Evolutionary conservation across 1,140 invertebrate species (phyloP), one percentile per base, ranked within the genome.

Genomic region (Odontomachus brunneus): DNA sequence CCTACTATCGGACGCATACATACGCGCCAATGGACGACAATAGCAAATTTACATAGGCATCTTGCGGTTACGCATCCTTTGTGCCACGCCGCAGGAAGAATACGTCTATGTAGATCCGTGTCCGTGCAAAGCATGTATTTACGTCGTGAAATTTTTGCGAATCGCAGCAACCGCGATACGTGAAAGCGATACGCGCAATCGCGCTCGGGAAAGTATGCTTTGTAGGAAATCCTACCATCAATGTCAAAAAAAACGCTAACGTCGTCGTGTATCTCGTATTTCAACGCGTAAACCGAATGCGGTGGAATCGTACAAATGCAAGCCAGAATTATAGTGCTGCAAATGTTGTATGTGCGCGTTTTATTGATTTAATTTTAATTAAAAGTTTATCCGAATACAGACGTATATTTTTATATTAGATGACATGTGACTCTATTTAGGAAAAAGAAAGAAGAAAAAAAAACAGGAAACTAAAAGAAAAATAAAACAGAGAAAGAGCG

Each of bases 281-380:
- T 80, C 66, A 71, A 49, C 3, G n/a, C 14, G n/a, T 55, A 72
- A 73, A 82, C 38, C 60, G 67, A 51, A 73, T 55, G 78, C 19
- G 24, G 19, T 15, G 66, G 82, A 63, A 53, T 71, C 69, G 69
- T 29, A 17, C 22, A 29, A 15, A 24, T 51, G 65, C 2, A 14
- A 1, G 17, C 15, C n/a, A 38, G 24, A 12, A 69, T 14, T 26
- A 33, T 51, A 7, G 49, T 11, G 19, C 33, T 53, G 49, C 19
- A 38, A 66, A 76, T 55, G 3, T n/a, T 38, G 24, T 12, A 17
- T 15, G 29, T 17, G 22, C 11, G 17, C 15, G 19, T 22, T 33
- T 53, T 2, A 33, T n/a, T 76, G 11, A 12, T 63, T 75, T 12
- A 2, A 48, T 15, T 29, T 17, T 17, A 55, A 67, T 53, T 24